phyloP scores from a whole-genome alignment of 2,888 invertebrate species.

The Penaeus monodon region DNA sequence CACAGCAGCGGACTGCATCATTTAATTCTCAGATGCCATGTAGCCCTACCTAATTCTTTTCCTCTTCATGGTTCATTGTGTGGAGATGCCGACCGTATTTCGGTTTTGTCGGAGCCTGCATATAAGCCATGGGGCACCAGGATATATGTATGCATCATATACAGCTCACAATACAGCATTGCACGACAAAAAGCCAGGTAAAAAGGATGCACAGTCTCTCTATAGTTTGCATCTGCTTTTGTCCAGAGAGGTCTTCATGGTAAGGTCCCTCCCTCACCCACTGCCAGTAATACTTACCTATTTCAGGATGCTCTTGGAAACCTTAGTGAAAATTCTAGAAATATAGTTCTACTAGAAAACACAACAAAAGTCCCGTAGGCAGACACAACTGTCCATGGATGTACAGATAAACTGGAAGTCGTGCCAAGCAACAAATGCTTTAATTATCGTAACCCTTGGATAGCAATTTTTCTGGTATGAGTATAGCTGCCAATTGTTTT shows the following conservation, averaged over 20 bases:
- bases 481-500: constrained; percentile 58
- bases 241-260: constrained; percentile 26
- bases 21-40: constrained; percentile 69
- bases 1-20: constrained; percentile 67
- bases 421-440: not conserved
- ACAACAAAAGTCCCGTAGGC: not conserved
- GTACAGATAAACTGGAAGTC: not conserved
- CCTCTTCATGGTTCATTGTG: constrained; percentile 76
- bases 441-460: constrained; percentile 49
- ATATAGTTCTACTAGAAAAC: not conserved
- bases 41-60: constrained; percentile 73
- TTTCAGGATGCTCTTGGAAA: constrained; percentile 23
- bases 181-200: not conserved
- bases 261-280: constrained; percentile 41
- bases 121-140: constrained; percentile 42
- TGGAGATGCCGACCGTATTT: constrained; percentile 73
- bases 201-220: constrained; percentile 42
- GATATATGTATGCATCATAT: constrained; percentile 36
- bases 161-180: constrained; percentile 44
- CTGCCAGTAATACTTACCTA: constrained; percentile 19
- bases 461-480: constrained; percentile 61
- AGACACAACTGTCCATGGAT: not conserved
- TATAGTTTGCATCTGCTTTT: constrained; percentile 30
- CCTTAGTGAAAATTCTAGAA: constrained; percentile 26
- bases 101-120: constrained; percentile 72